Evolutionary conservation across 2,113 vertebrate genomes (phyloP).

Genomic region (Orycteropus afer): DNA sequence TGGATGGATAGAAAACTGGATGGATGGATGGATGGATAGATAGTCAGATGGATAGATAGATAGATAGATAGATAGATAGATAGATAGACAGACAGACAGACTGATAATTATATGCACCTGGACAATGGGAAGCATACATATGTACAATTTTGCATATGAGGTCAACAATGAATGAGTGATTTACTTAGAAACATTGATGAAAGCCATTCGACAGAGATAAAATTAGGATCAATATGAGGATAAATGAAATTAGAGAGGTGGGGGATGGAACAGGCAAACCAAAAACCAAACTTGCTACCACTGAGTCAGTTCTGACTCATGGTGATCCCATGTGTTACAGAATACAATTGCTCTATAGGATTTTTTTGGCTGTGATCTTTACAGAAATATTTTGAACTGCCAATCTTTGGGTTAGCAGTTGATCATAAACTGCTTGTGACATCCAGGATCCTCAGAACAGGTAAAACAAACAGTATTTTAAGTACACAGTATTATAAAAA

Average conservation of each 20-base stretch:
- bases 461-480: not conserved
- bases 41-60: not conserved
- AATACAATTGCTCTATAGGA: not conserved
- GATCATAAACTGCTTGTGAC: not conserved
- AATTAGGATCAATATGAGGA: not conserved
- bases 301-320: not conserved
- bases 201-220: not conserved
- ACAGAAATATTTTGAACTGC: not conserved
- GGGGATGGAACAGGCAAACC: not conserved
- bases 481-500: not conserved
- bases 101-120: not conserved
- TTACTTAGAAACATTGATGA: not conserved
- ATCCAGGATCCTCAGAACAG: not conserved
- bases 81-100: no score
- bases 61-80: not conserved
- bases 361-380: not conserved
- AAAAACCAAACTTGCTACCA: not conserved
- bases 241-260: not conserved
- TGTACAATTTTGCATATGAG: not conserved
- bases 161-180: not conserved
- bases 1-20: not conserved
- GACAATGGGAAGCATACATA: not conserved
- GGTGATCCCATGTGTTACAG: not conserved
- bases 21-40: not conserved
- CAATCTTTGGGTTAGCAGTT: not conserved